Evolutionary conservation across 1,140 invertebrate genomes (phyloP), one percentile per base, ranked within the genome.

Genomic region (Drosophila insularis): DNA sequence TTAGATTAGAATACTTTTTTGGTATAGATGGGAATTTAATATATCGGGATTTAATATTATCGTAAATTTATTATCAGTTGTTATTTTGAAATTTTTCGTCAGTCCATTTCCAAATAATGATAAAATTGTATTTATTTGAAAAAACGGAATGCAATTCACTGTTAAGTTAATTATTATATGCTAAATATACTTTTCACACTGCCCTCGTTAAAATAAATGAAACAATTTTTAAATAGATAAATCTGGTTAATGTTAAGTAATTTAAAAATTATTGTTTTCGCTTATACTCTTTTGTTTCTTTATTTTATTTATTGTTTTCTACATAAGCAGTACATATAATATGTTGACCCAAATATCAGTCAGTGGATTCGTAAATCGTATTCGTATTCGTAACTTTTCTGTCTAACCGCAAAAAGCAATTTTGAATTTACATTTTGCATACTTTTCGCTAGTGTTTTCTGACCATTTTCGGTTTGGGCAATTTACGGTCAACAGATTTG

Each of bases 291-390:
- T 71, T 61, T 68, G 68, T 69, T 21, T n/a, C n/a, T n/a, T 50
- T n/a, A 67, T 55, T 74, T 35, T 35, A 10, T 75, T 59, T 63
- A 54, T 58, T 63, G 31, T 32, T 39, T 56, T 13, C 46, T 74
- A 8, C 4, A 50, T 72, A 72, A 69, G 69, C 75, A 76, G 69
- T 68, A 63, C 72, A 27, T 65, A 68, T 75, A 63, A 68, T 75
- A 59, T 54, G 59, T 63, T 63, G 65, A 76, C 72, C 63, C 68
- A 68, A 68, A 68, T 11, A 50, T 50, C 17, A 10, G 10, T 8
- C 17, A 58, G 56, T 75, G 46, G 21, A 65, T 13, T 68, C 39
- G 10, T 59, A 59, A n/a, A n/a, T n/a, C n/a, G n/a, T n/a, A n/a
- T n/a, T n/a, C 39, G 10, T 59, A 59, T 40, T 63, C 39, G 72